Base-by-base conservation (phyloP, 2,888 invertebrate genomes). In the Xylota sylvarum region DNA sequence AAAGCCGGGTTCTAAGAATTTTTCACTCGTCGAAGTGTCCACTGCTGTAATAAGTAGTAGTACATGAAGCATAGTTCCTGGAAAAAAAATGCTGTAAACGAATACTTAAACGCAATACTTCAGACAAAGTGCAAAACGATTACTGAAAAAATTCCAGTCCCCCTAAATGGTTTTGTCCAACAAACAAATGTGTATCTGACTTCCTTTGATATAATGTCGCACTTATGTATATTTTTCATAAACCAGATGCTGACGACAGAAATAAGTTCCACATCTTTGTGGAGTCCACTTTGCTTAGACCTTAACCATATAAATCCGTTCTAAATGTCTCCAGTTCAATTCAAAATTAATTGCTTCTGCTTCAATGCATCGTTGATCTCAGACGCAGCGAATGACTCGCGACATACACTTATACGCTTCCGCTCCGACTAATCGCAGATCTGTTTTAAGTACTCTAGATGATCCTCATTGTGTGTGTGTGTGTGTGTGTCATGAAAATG, bases 351-450 rank as follows among this genome's bases (percentile, higher is more conserved):
- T 40, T 23, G 12, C 10, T 5, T 14, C n/a, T 9, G 62, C 48
- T n/a, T 50, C 48, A 65, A 35, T 50, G 35, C 65, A 37, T 10
- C 10, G 37, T 37, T 37, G 9, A 37, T 37, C 12, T 37, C 9
- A 37, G 12, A 37, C 10, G 19, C 12, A 30, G 5, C 9, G 4
- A 50, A 17, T 27, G 19, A 35, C 35, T 64, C 32, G n/a, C 23
- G 23, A 48, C 5, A 10, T 46, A n/a, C 9, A 17, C 30, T 65
- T 50, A 9, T 7, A 65, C 19, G 9, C 19, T 65, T 65, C 50
- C 35, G 35, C 23, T 23, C n/a, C 35, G n/a, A 10, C 35, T 65
- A 35, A 50, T 65, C 19, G 23, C 48, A 65, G 65, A 50, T 65
- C 48, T 50, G n/a, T 3, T 6, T 62, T 60, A n/a, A 43, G 27